phyloP scores from a whole-genome alignment of 2,113 vertebrate species.

The Hepsetus odoe region DNA sequence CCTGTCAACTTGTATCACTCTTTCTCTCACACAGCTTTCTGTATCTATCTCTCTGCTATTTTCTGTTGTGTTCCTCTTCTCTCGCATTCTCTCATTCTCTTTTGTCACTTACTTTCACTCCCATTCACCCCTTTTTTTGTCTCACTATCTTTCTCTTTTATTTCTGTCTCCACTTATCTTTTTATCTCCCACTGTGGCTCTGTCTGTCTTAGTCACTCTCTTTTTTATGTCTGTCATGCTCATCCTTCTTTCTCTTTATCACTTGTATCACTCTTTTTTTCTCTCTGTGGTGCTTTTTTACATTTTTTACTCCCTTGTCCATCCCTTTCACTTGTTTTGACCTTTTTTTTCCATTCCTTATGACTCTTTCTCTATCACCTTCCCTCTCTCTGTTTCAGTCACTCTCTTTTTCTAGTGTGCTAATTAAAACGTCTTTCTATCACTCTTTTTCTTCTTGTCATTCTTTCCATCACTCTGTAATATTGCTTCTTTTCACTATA shows the following conservation, averaged over 20 bases:
- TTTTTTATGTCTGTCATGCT: not conserved
- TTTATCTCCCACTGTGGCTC: not conserved
- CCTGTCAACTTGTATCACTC: not conserved
- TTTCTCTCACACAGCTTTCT: not conserved
- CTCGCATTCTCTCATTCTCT: not conserved
- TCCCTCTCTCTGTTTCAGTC: not conserved
- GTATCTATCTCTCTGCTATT: not conserved
- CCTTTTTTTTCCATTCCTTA: not conserved
- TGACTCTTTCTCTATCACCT: not conserved
- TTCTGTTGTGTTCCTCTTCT: not conserved
- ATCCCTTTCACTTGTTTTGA: not conserved
- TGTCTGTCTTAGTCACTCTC: not conserved
- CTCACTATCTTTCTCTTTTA: not conserved
- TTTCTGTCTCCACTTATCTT: not conserved
- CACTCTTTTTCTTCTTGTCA: too few species aligned
- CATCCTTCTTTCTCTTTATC: not conserved
- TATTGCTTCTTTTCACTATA: too few species aligned
- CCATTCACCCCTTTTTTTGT: not conserved
- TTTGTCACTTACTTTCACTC: too few species aligned
- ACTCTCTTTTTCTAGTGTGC: not conserved
- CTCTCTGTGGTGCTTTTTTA: not conserved
- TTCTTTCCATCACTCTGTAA: conserved; percentile 9
- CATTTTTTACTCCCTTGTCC: too few species aligned
- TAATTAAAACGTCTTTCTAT: too few species aligned
- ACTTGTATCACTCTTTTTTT: conserved; percentile 17